Conservation (phyloP, 2,113 vertebrate species). For the Dermatemys mawii region DNA sequence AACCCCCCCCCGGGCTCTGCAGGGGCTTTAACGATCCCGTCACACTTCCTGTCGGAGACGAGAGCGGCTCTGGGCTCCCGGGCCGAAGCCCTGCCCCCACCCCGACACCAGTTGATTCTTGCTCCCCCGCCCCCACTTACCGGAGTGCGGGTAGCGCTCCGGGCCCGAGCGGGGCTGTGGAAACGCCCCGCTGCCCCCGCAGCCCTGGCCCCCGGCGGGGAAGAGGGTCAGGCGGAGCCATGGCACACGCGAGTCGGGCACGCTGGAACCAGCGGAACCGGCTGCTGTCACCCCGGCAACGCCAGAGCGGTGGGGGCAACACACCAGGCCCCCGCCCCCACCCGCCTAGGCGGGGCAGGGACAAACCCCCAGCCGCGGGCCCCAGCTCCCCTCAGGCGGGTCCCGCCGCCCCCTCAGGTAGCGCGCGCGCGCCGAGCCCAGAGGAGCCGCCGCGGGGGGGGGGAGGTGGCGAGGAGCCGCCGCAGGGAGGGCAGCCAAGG, state of each 20-base stretch:
- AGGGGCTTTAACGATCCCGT: fast-evolving
- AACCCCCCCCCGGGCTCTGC: fast-evolving
- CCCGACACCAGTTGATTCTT: neutral
- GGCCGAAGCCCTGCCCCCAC: neutral
- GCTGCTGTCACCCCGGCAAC: constrained; percentile 1
- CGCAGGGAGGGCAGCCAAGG: neutral
- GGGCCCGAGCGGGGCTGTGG: too few species aligned
- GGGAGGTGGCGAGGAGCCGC: too few species aligned
- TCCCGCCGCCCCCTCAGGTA: neutral
- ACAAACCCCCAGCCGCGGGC: constrained; percentile 1
- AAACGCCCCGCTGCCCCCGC: neutral
- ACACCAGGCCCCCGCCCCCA: neutral
- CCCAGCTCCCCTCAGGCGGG: neutral
- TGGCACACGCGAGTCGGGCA: neutral
- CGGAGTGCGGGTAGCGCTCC: neutral
- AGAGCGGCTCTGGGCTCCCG: fast-evolving
- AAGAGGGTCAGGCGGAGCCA: neutral
- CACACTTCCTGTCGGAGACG: neutral
- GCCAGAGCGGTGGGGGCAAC: neutral
- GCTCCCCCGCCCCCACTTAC: neutral
- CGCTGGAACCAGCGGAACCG: constrained; percentile 4
- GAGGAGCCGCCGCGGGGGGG: neutral
- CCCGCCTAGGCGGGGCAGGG: constrained; percentile 59
- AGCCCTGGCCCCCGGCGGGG: neutral
- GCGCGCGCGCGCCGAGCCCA: neutral